phyloP scores from a whole-genome alignment of 2,888 invertebrate genomes.

The Melolontha melolontha region DNA sequence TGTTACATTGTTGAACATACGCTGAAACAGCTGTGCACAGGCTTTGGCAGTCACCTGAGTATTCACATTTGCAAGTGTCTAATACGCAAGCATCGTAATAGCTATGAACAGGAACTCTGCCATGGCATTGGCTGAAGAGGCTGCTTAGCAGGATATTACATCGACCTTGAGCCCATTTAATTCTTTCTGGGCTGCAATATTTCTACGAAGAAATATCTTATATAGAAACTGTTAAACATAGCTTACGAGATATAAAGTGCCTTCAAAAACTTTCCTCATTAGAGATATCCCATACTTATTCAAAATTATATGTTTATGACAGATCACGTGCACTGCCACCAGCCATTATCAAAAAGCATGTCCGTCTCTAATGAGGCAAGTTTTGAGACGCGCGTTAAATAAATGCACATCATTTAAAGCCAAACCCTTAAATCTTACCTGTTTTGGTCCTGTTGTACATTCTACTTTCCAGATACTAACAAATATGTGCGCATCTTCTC shows the following conservation, averaged over 20 bases:
- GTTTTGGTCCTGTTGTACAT: not conserved
- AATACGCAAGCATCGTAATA: conserved; percentile 20
- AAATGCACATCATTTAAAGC: too few relatives aligned
- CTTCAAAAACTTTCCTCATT: too few relatives aligned
- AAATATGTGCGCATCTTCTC: not conserved
- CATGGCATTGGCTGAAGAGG: conserved; percentile 4
- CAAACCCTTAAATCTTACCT: not conserved
- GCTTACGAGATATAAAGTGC: too few relatives aligned
- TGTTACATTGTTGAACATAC: conserved; percentile 21
- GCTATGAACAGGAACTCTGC: not conserved
- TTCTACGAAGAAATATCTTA: conserved; percentile 5
- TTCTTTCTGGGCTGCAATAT: not conserved
- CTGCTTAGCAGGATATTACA: conserved; percentile 1
- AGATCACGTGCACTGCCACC: too few relatives aligned
- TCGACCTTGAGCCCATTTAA: conserved; percentile 2
- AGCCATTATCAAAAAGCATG: too few relatives aligned
- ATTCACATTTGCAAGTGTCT: conserved; percentile 21
- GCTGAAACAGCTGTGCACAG: conserved; percentile 9
- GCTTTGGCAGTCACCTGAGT: conserved; percentile 16
- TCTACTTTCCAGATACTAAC: not conserved
- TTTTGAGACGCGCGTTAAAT: too few relatives aligned
- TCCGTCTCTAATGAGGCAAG: too few relatives aligned
- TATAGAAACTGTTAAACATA: too few relatives aligned
- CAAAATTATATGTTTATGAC: too few relatives aligned
- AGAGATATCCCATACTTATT: too few relatives aligned